phyloP scores from a whole-genome alignment of 2,797 vertebrate species.

The Brachymystax lenok region DNA sequence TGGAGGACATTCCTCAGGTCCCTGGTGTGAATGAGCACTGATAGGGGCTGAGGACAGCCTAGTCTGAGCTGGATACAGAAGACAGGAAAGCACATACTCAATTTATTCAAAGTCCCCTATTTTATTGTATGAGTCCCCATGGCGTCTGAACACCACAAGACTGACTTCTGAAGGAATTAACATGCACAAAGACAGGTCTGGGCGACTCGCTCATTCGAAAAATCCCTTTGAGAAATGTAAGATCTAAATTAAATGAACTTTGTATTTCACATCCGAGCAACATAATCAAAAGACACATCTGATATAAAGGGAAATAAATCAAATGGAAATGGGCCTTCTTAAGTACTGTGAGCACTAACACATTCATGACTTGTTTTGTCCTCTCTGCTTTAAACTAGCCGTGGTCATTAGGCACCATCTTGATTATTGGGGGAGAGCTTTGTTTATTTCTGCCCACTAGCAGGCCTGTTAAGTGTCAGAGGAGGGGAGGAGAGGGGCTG shows the following conservation, averaged over 20 bases:
- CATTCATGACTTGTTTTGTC: conserved; percentile 29
- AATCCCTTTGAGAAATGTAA: conserved; percentile 19
- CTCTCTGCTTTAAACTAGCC: conserved; percentile 22
- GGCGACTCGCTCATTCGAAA: neutral
- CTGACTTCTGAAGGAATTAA: conserved; percentile 14
- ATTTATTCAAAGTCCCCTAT: conserved; percentile 42
- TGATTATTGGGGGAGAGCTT: conserved; percentile 31
- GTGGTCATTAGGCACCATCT: conserved; percentile 36
- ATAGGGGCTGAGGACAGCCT: conserved; percentile 47
- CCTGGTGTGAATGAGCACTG: conserved; percentile 59
- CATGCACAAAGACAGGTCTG: conserved; percentile 24
- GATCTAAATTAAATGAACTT: conserved; percentile 20
- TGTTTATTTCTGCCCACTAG: conserved; percentile 33
- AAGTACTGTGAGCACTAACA: conserved; percentile 12
- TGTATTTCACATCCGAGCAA: conserved; percentile 28
- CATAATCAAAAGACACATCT: conserved; percentile 26
- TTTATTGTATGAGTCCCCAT: conserved; percentile 41
- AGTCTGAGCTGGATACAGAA: neutral
- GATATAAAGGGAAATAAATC: conserved; percentile 25
- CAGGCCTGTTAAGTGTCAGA: conserved; percentile 24
- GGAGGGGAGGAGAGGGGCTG: neutral
- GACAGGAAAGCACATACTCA: conserved; percentile 16
- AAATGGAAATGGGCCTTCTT: conserved; percentile 19
- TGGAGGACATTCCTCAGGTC: conserved; percentile 58
- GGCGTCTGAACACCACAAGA: conserved; percentile 20